phyloP scores from a whole-genome alignment of 2,797 vertebrate species.

The Molossus alvarezi region DNA sequence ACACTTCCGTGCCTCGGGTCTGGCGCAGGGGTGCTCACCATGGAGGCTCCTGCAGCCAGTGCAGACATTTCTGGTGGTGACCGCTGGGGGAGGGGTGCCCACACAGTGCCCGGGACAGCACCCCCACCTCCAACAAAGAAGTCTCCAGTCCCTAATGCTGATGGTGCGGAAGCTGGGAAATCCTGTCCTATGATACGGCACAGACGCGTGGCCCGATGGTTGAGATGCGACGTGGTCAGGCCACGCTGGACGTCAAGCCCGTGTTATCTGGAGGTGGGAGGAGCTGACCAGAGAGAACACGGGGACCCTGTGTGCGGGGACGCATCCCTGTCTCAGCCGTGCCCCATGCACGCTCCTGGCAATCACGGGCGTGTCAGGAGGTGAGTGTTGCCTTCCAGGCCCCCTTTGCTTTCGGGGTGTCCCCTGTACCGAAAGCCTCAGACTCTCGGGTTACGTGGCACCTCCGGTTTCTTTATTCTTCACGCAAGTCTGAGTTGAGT shows the following conservation, averaged over 20 bases:
- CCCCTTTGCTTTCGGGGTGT: neutral
- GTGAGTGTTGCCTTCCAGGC: neutral
- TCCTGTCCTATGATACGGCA: neutral
- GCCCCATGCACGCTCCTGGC: accelerated
- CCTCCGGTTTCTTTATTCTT: neutral
- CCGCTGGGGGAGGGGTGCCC: neutral
- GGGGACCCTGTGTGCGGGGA: neutral
- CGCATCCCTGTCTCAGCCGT: accelerated
- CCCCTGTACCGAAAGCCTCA: neutral
- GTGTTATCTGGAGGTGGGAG: neutral
- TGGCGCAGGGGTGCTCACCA: too few species aligned
- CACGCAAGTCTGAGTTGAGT: neutral
- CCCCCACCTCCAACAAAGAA: neutral
- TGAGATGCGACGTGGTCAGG: neutral
- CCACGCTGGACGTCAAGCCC: neutral
- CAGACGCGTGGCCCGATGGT: too few species aligned
- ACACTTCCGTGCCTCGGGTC: too few species aligned
- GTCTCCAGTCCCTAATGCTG: neutral
- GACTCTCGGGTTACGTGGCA: neutral
- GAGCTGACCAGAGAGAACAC: neutral
- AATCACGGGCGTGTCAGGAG: accelerated
- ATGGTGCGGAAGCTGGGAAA: neutral
- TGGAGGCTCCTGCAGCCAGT: too few species aligned
- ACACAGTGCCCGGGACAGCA: neutral
- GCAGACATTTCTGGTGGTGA: neutral